phyloP scores from a whole-genome alignment of 2,888 invertebrate genomes.

The Prosopocoilus inquinatus region DNA sequence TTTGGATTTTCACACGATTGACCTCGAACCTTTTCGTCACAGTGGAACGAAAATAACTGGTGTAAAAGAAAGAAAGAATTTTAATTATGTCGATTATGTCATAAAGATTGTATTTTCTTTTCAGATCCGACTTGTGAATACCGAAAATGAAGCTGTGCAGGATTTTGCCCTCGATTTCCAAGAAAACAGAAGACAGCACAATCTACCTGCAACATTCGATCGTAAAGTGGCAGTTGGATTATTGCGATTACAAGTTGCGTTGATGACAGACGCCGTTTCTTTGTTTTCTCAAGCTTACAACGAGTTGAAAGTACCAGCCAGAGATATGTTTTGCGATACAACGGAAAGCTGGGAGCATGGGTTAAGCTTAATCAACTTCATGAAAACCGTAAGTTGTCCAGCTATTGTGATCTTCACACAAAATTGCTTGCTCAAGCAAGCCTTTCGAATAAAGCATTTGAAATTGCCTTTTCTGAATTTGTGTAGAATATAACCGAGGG shows the following conservation, averaged over 20 bases:
- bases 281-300: constrained; percentile 75
- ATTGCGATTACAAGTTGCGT: constrained; percentile 68
- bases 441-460: not conserved
- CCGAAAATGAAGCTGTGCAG: constrained; percentile 4
- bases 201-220: not conserved
- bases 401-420: too few relatives aligned
- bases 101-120: not conserved
- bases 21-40: constrained; percentile 56
- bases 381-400: constrained; percentile 77
- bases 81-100: not conserved
- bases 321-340: constrained; percentile 54
- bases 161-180: constrained; percentile 3
- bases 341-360: constrained; percentile 75
- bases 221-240: constrained; percentile 30
- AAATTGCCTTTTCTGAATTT: not conserved
- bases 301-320: constrained; percentile 54
- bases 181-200: not conserved
- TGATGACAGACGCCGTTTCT: constrained; percentile 84
- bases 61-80: constrained; percentile 33
- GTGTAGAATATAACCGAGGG: constrained; percentile 31
- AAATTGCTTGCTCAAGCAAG: too few relatives aligned
- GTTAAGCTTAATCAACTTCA: constrained; percentile 77
- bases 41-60: constrained; percentile 63
- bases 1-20: constrained; percentile 59
- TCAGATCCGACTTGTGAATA: constrained; percentile 8